Evolutionary conservation across 2,888 invertebrate genomes (phyloP), one percentile per base, ranked within the genome.

Genomic region (Chrysopilus asiliformis): DNA sequence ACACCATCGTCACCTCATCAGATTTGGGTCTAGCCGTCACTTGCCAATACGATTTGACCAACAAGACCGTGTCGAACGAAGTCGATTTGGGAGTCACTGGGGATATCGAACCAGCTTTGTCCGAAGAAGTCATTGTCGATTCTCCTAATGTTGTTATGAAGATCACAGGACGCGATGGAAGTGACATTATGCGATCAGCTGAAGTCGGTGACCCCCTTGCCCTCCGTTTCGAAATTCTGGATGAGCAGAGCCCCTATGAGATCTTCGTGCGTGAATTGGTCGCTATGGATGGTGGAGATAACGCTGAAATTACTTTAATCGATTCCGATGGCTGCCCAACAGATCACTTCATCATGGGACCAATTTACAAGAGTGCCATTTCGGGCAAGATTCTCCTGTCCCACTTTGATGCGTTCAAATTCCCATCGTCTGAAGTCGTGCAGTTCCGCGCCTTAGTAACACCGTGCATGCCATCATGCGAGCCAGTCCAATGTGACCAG

Each of bases 391-490:
- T 84, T 50, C 68, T 91, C 43, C 67, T 89, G 42, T 89, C 90
- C 35, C 82, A 86, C 65, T 91, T 93, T 66, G 91, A 91, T 61
- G 91, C 91, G 24, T 93, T 93, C 74, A 91, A 93, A 64, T 93
- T 93, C 70, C 91, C 91, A 28, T 89, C 89, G 33, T 89, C 89
- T 10, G 90, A 91, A 59, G 82, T 89, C 30, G 91, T 93, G 2
- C 91, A 91, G 59, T 93, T 93, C 77, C 77, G 90, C 44, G 91
- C 91, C n/a, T 64, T 91, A 53, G 90, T 93, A 25, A 90, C 90
- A 3, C 91, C 91, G 1, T 91, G 91, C 61, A 82, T 93, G 79
- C 90, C 90, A 16, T 74, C 79, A 28, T 93, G 91, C 62, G 87
- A 89, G 57, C 90, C 91, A 7, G 86, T 90, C 8, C 84, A 85